Base-by-base conservation (phyloP, 2,888 invertebrate genomes). In the Netelia fuscicornis region DNA sequence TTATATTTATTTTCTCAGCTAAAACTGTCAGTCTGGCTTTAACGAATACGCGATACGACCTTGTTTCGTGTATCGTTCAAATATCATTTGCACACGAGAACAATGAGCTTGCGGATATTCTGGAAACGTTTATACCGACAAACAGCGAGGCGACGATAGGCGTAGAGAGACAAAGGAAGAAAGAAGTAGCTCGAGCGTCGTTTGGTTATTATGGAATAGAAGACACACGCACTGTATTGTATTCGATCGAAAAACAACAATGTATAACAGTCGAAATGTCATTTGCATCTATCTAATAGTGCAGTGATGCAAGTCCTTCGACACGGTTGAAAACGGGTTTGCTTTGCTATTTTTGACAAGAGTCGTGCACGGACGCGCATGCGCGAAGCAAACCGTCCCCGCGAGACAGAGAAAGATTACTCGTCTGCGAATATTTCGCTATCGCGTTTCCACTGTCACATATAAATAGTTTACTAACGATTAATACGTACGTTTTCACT, bases 331-430 rank as follows among this genome's bases (percentile, higher is more conserved):
- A 58, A 85, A 82, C 82, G 79, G 42, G 78, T 85, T 82, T 75
- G 81, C 81, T 85, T 82, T 75, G 81, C 81, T 85, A 85, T 85
- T 85, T 85, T 81, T 75, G 85, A 85, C 82, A 84, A 78, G 74
- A 70, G 81, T 17, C 58, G 58, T 13, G 48, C 2, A 30, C 70
- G 2, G n/a, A 9, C 58, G 37, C 20, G 52, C 71, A 30, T 65
- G 65, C 48, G n/a, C 60, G 79, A 54, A 30, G 64, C 62, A 56
- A 62, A 56, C 65, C 56, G 60, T 62, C 60, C 68, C 25, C 70
- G 56, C 72, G 20, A 52, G 23, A 6, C 10, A 25, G 13, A 56
- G 52, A 58, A 48, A 62, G 20, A 20, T 58, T 17, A 0, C 0
- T 2, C 10, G 60, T 44, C 52, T 56, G 65, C 72, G 10, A 54